Evolutionary conservation across 2,888 invertebrate genomes (phyloP).

Genomic region (Ariolimax columbianus): DNA sequence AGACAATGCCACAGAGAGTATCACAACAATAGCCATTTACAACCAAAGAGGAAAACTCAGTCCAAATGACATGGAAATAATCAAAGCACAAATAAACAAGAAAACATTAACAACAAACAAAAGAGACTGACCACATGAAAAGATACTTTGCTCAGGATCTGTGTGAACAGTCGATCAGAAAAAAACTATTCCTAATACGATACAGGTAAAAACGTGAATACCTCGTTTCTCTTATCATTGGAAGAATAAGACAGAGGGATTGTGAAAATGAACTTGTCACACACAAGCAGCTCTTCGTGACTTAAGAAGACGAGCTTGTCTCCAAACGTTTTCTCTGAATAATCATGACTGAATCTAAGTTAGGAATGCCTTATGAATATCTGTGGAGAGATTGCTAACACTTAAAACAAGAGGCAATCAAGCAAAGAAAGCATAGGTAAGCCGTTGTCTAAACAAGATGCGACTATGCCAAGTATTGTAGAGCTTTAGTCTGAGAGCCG

Average conservation of each 20-base stretch:
- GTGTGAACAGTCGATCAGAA: not conserved
- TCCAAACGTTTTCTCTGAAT: not conserved
- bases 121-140: too few species aligned
- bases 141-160: too few species aligned
- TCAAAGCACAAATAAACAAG: too few species aligned
- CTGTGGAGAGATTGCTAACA: not conserved
- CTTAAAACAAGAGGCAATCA: not conserved
- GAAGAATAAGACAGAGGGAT: not conserved
- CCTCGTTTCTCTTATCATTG: not conserved
- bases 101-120: too few species aligned
- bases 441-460: not conserved
- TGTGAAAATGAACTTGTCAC: not conserved
- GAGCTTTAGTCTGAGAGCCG: not conserved
- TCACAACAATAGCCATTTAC: too few species aligned
- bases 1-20: too few species aligned
- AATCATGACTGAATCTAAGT: not conserved
- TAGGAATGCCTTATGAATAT: not conserved
- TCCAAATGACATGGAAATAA: too few species aligned
- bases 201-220: not conserved
- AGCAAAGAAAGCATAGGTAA: not conserved
- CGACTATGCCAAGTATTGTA: not conserved
- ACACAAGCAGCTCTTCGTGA: not conserved
- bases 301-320: not conserved
- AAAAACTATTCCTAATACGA: not conserved
- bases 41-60: too few species aligned